Percentiles rank a stretch among this genome's conserved stretches.
phyloP scores from a whole-genome alignment of 1,140 invertebrate genomes.

The Hyles vespertilio region DNA sequence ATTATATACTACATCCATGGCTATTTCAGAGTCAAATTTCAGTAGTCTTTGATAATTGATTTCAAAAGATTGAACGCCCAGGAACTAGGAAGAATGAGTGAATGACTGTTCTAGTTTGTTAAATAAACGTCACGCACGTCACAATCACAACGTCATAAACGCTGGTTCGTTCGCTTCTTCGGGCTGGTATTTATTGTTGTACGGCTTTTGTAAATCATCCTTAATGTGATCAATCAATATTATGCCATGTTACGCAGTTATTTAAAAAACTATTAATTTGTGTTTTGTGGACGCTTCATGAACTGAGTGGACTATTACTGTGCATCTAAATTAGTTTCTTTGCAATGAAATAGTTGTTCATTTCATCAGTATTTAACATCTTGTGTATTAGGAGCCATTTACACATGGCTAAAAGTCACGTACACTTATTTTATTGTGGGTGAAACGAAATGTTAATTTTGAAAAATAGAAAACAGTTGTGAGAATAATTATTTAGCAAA shows the following conservation, averaged over 20 bases:
- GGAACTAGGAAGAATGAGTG: too few relatives aligned
- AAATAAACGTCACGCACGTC: constrained; percentile 1
- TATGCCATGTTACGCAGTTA: neutral
- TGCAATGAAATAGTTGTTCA: constrained; percentile 2
- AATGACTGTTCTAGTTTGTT: neutral
- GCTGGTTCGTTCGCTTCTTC: neutral
- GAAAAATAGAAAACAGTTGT: constrained; percentile 6
- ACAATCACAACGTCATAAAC: constrained; percentile 7
- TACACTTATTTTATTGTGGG: constrained; percentile 44
- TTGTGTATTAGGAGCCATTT: constrained; percentile 65
- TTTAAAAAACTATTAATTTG: too few relatives aligned
- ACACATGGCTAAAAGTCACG: constrained; percentile 71
- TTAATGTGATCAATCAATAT: neutral
- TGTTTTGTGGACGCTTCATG: too few relatives aligned
- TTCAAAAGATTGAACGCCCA: too few relatives aligned
- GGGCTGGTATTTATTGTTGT: constrained; percentile 8
- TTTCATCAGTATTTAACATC: constrained; percentile 4
- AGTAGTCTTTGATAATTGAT: too few relatives aligned
- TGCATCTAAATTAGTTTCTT: neutral
- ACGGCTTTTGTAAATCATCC: constrained; percentile 5
- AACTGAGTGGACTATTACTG: too few relatives aligned
- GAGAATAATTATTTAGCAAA: constrained; percentile 4
- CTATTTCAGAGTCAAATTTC: too few relatives aligned
- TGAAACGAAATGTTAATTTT: constrained; percentile 28
- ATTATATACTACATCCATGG: too few relatives aligned